phyloP scores from a whole-genome alignment of 2,797 vertebrate genomes.

The Adelosebastes latens region DNA sequence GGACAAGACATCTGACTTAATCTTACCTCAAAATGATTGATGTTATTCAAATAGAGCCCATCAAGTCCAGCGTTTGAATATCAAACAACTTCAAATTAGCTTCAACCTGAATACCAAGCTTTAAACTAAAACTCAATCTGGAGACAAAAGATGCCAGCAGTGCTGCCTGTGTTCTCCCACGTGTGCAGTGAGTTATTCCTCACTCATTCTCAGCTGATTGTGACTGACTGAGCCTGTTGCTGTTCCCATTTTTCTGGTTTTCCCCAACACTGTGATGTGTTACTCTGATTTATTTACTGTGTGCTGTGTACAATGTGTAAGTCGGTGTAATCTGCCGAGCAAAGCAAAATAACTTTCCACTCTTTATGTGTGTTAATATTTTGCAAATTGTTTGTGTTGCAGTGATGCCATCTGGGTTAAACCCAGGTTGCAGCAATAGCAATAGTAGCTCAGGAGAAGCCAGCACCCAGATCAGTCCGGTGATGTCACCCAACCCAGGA shows the following conservation, averaged over 20 bases:
- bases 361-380: background rate
- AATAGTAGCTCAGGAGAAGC: constrained; percentile 61
- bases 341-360: background rate
- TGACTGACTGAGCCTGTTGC: background rate
- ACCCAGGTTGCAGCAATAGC: constrained; percentile 52
- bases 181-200: background rate
- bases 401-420: constrained; percentile 78
- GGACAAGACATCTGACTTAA: background rate
- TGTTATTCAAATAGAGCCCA: background rate
- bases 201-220: background rate
- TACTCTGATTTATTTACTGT: background rate
- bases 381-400: constrained; percentile 35
- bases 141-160: background rate
- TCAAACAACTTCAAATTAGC: background rate
- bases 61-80: background rate
- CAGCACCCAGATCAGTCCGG: constrained; percentile 29
- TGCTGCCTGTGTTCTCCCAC: background rate
- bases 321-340: background rate
- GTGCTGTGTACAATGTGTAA: background rate
- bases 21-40: background rate
- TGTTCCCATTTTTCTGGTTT: background rate
- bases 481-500: constrained; percentile 57
- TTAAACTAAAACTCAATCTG: background rate
- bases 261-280: background rate
- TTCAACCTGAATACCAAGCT: background rate